Percentiles rank a stretch among this genome's conserved stretches.
Evolutionary conservation across 2,113 vertebrate species (phyloP).

Genomic region (Microcebus griseorufus): DNA sequence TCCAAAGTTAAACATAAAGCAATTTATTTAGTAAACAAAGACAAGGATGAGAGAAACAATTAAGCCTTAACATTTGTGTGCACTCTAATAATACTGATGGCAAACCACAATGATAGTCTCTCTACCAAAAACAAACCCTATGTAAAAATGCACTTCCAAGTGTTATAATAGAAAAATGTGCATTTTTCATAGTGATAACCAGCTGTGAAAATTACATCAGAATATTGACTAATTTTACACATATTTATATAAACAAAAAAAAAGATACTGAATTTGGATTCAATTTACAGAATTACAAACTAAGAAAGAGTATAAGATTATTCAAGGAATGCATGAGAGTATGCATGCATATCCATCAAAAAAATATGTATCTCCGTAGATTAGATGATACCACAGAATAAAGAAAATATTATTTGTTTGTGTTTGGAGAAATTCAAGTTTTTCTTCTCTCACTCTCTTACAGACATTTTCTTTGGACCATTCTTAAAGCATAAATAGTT

Average conservation of each 20-base stretch:
- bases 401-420: slow-evolving; percentile 27
- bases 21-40: slow-evolving; percentile 36
- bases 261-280: slow-evolving; percentile 14
- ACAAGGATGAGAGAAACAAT: neutral
- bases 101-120: slow-evolving; percentile 74
- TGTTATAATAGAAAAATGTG: slow-evolving; percentile 80
- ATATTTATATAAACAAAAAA: neutral
- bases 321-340: neutral
- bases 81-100: slow-evolving; percentile 68
- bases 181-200: slow-evolving; percentile 77
- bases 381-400: neutral
- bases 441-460: neutral
- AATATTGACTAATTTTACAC: slow-evolving; percentile 14
- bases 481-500: slow-evolving; percentile 35
- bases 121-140: slow-evolving; percentile 72
- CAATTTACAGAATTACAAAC: neutral
- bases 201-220: slow-evolving; percentile 76
- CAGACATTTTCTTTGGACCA: neutral
- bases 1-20: neutral
- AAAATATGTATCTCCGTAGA: neutral
- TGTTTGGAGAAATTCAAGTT: neutral
- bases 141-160: slow-evolving; percentile 78
- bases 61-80: neutral
- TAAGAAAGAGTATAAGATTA: neutral
- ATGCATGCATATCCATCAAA: neutral